phyloP scores from a whole-genome alignment of 2,888 invertebrate species.

The Diploptera punctata region DNA sequence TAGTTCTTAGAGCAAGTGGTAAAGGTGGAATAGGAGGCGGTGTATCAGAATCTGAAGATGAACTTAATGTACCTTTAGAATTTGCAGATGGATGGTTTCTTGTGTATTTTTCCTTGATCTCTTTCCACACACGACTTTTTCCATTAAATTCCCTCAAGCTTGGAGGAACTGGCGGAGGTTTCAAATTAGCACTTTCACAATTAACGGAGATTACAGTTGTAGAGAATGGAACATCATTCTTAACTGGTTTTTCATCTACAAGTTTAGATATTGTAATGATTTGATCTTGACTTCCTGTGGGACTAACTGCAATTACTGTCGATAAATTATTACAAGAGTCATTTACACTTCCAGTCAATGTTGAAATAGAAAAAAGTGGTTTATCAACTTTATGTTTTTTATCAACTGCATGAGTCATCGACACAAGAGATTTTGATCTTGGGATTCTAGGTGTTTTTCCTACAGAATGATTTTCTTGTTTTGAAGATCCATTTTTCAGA shows the following conservation, averaged over 20 bases:
- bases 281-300: neutral
- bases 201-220: conserved; percentile 35
- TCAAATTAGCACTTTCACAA: neutral
- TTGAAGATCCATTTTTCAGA: conserved; percentile 4
- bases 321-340: conserved; percentile 18
- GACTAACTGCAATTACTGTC: conserved; percentile 27
- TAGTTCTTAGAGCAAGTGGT: conserved; percentile 19
- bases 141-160: conserved; percentile 16
- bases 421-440: neutral
- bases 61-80: conserved; percentile 14
- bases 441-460: neutral
- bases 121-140: conserved; percentile 23
- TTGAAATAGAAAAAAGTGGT: conserved; percentile 3
- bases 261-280: neutral
- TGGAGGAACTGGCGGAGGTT: conserved; percentile 16
- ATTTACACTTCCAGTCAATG: conserved; percentile 4
- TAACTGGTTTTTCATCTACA: neutral
- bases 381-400: neutral
- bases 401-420: neutral
- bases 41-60: neutral
- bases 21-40: conserved; percentile 37
- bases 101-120: neutral
- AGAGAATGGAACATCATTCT: neutral
- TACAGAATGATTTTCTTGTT: neutral
- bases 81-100: neutral